Conservation (phyloP, 2,797 vertebrate species). For the Tangara arthus region DNA sequence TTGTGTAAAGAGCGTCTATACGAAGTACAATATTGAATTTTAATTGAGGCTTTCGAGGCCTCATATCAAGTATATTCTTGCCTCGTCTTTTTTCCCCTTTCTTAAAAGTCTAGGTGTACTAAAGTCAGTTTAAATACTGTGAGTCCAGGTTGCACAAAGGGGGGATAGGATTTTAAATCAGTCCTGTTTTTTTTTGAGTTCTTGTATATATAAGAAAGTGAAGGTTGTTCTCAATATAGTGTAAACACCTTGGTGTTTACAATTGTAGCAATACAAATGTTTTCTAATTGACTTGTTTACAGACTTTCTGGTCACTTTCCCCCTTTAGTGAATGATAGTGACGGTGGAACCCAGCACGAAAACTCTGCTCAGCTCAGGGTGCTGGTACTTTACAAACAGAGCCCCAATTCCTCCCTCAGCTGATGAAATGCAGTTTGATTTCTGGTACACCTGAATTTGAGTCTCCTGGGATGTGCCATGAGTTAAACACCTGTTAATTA, state of each 20-base stretch:
- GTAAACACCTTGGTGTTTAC: not conserved
- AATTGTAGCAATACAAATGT: not conserved
- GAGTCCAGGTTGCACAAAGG: not conserved
- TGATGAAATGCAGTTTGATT: not conserved
- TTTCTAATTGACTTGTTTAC: not conserved
- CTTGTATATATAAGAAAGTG: accelerated
- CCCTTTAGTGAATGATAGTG: accelerated
- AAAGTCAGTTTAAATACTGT: not conserved
- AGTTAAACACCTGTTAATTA: not conserved
- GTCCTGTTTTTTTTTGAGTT: accelerated
- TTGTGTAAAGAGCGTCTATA: constrained; percentile 50
- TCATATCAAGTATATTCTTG: not conserved
- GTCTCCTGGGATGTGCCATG: not conserved
- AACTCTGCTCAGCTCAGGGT: not conserved
- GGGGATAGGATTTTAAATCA: not conserved
- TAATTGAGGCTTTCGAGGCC: constrained; percentile 61
- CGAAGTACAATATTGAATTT: constrained; percentile 59
- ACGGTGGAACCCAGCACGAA: accelerated
- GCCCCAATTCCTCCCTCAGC: not conserved
- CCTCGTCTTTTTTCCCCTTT: not conserved
- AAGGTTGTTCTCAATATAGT: not conserved
- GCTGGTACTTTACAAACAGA: not conserved
- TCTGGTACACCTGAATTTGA: not conserved
- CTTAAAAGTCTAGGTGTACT: not conserved
- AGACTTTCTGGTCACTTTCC: not conserved